Evolutionary conservation across 2,113 vertebrate species (phyloP).

Genomic region (Euleptes europaea): DNA sequence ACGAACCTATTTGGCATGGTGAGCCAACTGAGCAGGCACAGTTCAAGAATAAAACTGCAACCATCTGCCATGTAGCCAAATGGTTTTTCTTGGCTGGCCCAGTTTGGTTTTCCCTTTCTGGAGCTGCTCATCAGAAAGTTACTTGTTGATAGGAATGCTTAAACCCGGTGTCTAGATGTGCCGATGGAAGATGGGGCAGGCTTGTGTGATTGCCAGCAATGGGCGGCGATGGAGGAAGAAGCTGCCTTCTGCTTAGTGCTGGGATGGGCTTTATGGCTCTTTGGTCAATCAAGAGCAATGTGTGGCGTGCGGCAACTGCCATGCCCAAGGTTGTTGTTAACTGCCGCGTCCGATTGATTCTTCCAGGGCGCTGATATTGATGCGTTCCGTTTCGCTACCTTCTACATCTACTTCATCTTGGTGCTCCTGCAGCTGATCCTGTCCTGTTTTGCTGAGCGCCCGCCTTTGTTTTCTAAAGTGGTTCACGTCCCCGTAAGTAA

Average conservation of each 20-base stretch:
- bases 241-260: no score
- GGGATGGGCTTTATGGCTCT: no score
- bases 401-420: constrained; percentile 86
- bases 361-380: constrained; percentile 64
- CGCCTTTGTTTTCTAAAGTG: constrained; percentile 88
- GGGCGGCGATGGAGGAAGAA: no score
- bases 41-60: no score
- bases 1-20: no score
- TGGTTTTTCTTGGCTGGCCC: no score
- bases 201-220: no score
- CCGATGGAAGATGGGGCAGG: no score
- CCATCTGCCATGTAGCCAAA: no score
- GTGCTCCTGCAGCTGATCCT: constrained; percentile 85
- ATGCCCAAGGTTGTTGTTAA: constrained; percentile 12
- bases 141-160: background rate
- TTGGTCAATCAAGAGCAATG: background rate
- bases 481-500: constrained; percentile 85
- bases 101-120: background rate
- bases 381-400: constrained; percentile 83
- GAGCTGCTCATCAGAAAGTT: background rate
- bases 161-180: background rate
- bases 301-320: background rate
- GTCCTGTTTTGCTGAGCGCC: constrained; percentile 84
- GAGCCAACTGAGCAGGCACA: no score
- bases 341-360: background rate